phyloP scores from a whole-genome alignment of 1,140 invertebrate genomes.

The Sinonovacula constricta region DNA sequence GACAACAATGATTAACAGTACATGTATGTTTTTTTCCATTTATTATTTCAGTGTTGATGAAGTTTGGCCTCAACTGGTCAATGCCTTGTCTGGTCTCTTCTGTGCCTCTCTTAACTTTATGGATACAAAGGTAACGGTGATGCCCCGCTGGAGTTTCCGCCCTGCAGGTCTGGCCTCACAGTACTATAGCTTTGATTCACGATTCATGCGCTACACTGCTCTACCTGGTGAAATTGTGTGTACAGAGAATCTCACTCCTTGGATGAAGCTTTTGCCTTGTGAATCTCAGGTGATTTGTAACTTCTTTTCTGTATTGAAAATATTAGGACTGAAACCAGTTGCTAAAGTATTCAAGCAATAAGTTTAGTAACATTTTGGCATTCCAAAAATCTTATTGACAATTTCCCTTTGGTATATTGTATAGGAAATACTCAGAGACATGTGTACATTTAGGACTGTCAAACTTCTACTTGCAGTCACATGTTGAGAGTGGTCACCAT shows the following conservation, averaged over 20 bases:
- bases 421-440: no score
- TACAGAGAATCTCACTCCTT: conserved; percentile 99
- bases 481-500: no score
- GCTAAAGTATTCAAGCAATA: no score
- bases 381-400: no score
- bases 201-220: conserved; percentile 87
- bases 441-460: no score
- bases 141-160: conserved; percentile 89
- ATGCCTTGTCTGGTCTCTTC: conserved; percentile 93
- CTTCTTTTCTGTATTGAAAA: no score
- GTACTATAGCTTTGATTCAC: conserved; percentile 66
- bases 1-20: neutral
- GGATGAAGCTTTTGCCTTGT: conserved; percentile 97
- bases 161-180: conserved; percentile 84
- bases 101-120: conserved; percentile 98
- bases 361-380: no score
- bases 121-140: conserved; percentile 91
- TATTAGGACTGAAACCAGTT: no score
- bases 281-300: conserved; percentile 74
- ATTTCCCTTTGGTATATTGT: no score
- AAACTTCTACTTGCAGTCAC: no score
- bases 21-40: conserved; percentile 1
- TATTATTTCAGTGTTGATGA: conserved; percentile 83
- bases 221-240: conserved; percentile 97
- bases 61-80: conserved; percentile 92